These are phyloP conservation scores for Monochamus alternatus DNA, from an alignment of 2,888 invertebrate genomes.

Conservation along the genomic window DNA sequence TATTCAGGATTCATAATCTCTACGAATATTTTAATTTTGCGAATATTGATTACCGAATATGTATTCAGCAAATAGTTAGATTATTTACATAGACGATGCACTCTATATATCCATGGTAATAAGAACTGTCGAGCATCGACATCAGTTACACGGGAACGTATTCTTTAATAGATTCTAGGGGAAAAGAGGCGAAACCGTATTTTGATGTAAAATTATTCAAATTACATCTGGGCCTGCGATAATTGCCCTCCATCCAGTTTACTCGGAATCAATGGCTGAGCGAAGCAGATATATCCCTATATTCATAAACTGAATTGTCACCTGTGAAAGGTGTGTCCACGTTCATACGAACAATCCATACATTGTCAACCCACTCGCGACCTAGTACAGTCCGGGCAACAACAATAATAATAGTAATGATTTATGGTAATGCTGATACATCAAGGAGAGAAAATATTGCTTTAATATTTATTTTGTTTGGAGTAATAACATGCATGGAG, in stretches of 20 bases:
- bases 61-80: too few species aligned
- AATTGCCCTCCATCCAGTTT: constrained; percentile 33
- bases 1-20: too few species aligned
- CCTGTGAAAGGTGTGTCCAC: constrained; percentile 61
- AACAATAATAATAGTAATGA: constrained; percentile 54
- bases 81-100: too few species aligned
- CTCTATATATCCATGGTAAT: too few species aligned
- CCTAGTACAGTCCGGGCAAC: constrained; percentile 52
- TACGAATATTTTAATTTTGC: too few species aligned
- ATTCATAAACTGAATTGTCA: constrained; percentile 60
- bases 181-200: constrained; percentile 7
- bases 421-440: constrained; percentile 56
- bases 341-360: constrained; percentile 57
- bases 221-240: constrained; percentile 4
- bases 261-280: constrained; percentile 37
- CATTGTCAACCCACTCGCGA: constrained; percentile 59
- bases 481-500: constrained; percentile 48
- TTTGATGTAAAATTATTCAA: constrained; percentile 15
- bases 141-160: too few species aligned
- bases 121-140: too few species aligned
- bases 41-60: too few species aligned
- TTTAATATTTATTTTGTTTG: constrained; percentile 50
- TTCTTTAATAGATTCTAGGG: background rate
- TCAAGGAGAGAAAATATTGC: constrained; percentile 50
- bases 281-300: constrained; percentile 48